phyloP scores from a whole-genome alignment of 2,888 invertebrate species.

The Dasysyrphus albostriatus region DNA sequence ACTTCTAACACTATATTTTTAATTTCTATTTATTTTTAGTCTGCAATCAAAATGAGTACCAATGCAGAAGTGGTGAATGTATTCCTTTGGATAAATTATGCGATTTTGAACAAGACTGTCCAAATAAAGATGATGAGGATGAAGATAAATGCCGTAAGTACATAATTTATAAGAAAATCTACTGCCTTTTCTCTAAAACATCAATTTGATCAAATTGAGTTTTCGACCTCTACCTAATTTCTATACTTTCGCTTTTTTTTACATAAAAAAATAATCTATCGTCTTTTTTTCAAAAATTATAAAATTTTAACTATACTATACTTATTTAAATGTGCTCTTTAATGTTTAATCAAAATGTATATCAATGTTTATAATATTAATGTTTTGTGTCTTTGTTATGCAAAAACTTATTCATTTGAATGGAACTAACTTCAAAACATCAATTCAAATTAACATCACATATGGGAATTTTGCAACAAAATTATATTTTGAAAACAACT shows the following conservation, averaged over 20 bases:
- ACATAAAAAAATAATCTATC: neutral
- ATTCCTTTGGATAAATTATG: slow-evolving; percentile 85
- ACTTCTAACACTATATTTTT: neutral
- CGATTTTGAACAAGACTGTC: slow-evolving; percentile 85
- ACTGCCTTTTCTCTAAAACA: neutral
- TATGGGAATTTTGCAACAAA: slow-evolving; percentile 69
- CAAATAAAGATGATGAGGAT: slow-evolving; percentile 87
- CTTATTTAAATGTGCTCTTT: neutral
- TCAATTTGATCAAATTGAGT: neutral
- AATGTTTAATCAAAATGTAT: slow-evolving; percentile 1
- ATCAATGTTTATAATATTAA: slow-evolving; percentile 22
- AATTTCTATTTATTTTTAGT: slow-evolving; percentile 80
- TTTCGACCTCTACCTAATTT: neutral
- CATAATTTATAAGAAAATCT: neutral
- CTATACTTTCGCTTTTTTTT: slow-evolving; percentile 4
- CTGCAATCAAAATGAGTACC: slow-evolving; percentile 86
- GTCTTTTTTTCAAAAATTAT: neutral
- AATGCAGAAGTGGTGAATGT: slow-evolving; percentile 87
- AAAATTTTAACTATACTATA: too few relatives aligned
- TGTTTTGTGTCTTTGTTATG: slow-evolving; percentile 63
- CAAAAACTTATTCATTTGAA: slow-evolving; percentile 39
- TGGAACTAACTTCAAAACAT: slow-evolving; percentile 70
- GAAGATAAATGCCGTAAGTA: slow-evolving; percentile 85
- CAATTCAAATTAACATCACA: slow-evolving; percentile 66
- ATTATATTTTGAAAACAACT: slow-evolving; percentile 62